phyloP scores from a whole-genome alignment of 2,797 vertebrate species.

The Echeneis naucrates region DNA sequence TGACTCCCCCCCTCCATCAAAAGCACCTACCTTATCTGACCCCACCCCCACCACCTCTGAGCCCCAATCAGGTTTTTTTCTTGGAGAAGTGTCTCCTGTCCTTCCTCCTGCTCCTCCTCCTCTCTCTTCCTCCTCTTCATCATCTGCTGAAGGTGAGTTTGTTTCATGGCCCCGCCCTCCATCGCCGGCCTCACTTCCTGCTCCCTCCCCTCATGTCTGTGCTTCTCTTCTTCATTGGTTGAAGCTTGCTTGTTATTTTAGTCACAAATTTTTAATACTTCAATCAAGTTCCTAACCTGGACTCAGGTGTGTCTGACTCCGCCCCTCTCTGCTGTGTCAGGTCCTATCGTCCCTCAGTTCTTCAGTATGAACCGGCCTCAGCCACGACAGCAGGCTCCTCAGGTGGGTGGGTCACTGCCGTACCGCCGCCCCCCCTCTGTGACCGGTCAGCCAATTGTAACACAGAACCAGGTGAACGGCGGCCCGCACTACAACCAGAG shows the following conservation, averaged over 20 bases:
- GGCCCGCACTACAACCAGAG: conserved; percentile 74
- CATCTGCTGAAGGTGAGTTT: conserved; percentile 92
- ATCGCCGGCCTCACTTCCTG: neutral
- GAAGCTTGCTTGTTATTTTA: too few relatives aligned
- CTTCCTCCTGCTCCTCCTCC: conserved; percentile 81
- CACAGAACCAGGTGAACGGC: conserved; percentile 87
- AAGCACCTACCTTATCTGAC: conserved; percentile 53
- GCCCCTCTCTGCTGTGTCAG: conserved; percentile 34
- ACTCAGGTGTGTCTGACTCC: neutral
- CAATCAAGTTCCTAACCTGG: too few relatives aligned
- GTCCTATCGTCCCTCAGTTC: conserved; percentile 93
- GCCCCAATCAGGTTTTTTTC: conserved; percentile 68
- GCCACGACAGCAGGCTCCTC: conserved; percentile 88
- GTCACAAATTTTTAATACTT: too few relatives aligned
- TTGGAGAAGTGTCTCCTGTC: conserved; percentile 88
- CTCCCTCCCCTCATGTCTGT: neutral
- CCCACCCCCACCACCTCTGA: conserved; percentile 73
- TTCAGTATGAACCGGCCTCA: conserved; percentile 97
- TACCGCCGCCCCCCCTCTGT: conserved; percentile 93
- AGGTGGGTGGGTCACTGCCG: conserved; percentile 94
- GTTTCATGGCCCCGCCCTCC: neutral
- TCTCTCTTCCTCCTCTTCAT: conserved; percentile 79
- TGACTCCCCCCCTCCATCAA: conserved; percentile 33
- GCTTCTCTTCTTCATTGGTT: neutral
- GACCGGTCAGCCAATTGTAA: conserved; percentile 86